Percentiles rank a stretch among this genome's conserved stretches.
Conservation (phyloP, 2,113 vertebrate genomes). For the Amia ocellicauda region DNA sequence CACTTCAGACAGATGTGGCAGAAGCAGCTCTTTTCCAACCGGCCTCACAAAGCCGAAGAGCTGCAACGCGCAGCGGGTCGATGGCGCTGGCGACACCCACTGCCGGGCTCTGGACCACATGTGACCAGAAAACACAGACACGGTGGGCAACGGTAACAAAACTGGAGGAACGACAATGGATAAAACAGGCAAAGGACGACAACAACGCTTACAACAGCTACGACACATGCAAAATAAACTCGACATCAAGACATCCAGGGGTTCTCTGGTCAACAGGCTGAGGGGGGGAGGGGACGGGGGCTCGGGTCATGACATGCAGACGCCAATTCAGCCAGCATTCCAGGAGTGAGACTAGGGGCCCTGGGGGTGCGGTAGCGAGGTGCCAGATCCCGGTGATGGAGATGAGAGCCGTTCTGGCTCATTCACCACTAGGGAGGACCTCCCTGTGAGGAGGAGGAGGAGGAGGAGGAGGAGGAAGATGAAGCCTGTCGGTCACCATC, state of each 20-base stretch:
- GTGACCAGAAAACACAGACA: constrained; percentile 28
- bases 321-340: constrained; percentile 20
- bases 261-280: constrained; percentile 25
- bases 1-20: no score
- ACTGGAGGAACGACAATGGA: constrained; percentile 36
- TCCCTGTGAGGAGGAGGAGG: constrained; percentile 21
- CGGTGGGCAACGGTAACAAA: constrained; percentile 28
- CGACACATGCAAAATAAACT: constrained; percentile 42
- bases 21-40: no score
- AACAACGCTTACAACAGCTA: constrained; percentile 30
- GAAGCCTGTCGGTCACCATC: constrained; percentile 3
- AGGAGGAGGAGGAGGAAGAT: constrained; percentile 34
- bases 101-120: background rate
- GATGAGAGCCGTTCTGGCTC: constrained; percentile 26
- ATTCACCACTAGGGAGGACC: constrained; percentile 5
- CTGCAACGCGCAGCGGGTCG: no score
- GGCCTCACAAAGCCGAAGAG: no score
- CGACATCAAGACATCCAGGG: constrained; percentile 15
- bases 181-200: constrained; percentile 32
- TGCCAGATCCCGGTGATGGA: constrained; percentile 24
- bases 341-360: constrained; percentile 13
- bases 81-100: background rate
- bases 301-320: constrained; percentile 20
- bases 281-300: constrained; percentile 6
- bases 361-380: constrained; percentile 7